A percentile compares a stretch with the other conserved stretches of the same genome.
phyloP scores from a whole-genome alignment of 1,140 invertebrate species.

The Drosophila malerkotliana region DNA sequence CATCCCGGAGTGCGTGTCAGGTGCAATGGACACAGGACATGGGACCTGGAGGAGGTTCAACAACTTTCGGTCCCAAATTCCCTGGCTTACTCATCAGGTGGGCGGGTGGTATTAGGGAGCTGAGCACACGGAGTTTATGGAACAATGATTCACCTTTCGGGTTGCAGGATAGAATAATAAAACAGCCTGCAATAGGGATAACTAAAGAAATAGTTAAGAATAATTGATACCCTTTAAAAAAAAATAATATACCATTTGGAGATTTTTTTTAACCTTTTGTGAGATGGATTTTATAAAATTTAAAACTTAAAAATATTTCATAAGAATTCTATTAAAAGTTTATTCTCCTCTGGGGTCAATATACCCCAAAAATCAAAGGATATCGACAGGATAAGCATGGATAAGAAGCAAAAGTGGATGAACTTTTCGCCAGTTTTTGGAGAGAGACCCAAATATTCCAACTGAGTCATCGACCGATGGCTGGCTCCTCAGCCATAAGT shows the following conservation, averaged over 20 bases:
- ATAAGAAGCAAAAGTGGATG: conserved; percentile 6
- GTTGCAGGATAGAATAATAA: conserved; percentile 13
- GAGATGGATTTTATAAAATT: background rate
- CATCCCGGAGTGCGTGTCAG: conserved; percentile 27
- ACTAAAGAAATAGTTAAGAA: background rate
- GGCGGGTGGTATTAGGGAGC: background rate
- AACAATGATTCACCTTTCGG: conserved; percentile 45
- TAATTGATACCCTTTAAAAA: conserved; percentile 5
- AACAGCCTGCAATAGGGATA: conserved; percentile 3
- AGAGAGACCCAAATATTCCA: conserved; percentile 30
- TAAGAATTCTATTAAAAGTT: background rate
- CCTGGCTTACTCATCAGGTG: conserved; percentile 54
- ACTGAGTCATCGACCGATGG: conserved; percentile 66
- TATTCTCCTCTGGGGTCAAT: background rate
- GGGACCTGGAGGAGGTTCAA: conserved; percentile 7
- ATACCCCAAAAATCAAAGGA: background rate
- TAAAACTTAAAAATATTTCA: background rate
- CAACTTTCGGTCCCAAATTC: conserved; percentile 34
- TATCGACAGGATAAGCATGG: conserved; percentile 8
- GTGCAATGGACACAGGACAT: conserved; percentile 46
- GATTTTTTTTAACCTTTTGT: too few species aligned
- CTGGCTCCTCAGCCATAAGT: conserved; percentile 37
- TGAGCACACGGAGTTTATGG: conserved; percentile 2
- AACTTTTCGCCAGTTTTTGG: conserved; percentile 13
- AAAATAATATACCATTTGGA: background rate